These are phyloP conservation scores for Conus canariensis DNA, from an alignment of 2,888 invertebrate genomes.

Conservation along the genomic window DNA sequence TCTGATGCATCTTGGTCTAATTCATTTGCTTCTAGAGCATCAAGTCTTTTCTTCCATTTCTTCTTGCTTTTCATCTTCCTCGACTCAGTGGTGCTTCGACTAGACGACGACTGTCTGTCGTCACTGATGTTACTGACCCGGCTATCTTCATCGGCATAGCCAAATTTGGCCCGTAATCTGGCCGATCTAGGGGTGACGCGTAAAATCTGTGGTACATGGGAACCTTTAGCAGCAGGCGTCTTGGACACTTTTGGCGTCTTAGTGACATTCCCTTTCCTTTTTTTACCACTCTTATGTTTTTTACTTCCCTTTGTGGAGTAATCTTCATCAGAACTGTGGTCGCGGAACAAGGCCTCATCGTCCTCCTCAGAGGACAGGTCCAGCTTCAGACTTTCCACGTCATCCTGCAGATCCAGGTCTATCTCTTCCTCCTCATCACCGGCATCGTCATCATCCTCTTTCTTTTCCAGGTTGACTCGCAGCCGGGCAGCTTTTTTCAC, in stretches of 20 bases:
- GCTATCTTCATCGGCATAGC: conserved; percentile 4
- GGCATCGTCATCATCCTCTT: conserved; percentile 26
- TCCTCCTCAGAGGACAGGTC: conserved; percentile 21
- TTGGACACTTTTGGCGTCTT: conserved; percentile 26
- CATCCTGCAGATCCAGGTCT: conserved; percentile 6
- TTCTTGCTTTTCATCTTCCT: not conserved
- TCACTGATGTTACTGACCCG: not conserved
- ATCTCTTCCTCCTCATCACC: conserved; percentile 22
- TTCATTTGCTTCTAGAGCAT: not conserved
- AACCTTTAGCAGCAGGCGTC: not conserved
- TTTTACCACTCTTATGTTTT: conserved; percentile 17
- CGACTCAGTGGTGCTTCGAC: conserved; percentile 12
- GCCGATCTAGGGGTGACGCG: conserved; percentile 32
- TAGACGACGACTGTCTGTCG: conserved; percentile 14
- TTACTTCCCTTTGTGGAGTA: conserved; percentile 24
- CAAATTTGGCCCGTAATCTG: conserved; percentile 36
- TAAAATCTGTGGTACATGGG: conserved; percentile 14
- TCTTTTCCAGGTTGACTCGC: conserved; percentile 29
- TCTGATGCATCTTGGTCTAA: conserved; percentile 9
- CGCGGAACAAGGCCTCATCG: conserved; percentile 32
- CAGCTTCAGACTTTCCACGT: conserved; percentile 21
- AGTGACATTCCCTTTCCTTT: not conserved
- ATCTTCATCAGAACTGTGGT: conserved; percentile 43
- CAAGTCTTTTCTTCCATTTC: not conserved
- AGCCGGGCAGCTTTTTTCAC: conserved; percentile 30